Percentiles rank a stretch among this genome's conserved stretches.
phyloP scores from a whole-genome alignment of 2,113 vertebrate genomes.

The Clarias batrachus region DNA sequence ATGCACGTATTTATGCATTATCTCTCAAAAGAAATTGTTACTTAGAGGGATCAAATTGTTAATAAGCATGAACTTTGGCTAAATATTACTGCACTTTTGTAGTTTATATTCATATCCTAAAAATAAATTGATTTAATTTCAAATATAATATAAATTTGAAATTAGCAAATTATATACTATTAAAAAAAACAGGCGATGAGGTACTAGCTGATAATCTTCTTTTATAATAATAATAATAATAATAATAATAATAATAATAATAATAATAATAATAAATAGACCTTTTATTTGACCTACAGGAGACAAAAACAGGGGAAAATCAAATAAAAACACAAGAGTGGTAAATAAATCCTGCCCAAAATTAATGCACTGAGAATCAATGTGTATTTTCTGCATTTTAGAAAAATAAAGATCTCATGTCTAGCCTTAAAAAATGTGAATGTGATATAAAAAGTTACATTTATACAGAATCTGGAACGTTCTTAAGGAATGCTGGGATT shows the following conservation, averaged over 20 bases:
- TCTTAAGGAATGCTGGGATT: slow-evolving; percentile 41
- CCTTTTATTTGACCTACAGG: slow-evolving; percentile 75
- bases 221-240: slow-evolving; percentile 50
- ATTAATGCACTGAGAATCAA: slow-evolving; percentile 52
- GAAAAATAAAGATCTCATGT: background rate
- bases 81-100: background rate
- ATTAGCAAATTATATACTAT: background rate
- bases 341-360: slow-evolving; percentile 56
- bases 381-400: slow-evolving; percentile 13
- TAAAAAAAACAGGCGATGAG: background rate
- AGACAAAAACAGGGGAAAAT: slow-evolving; percentile 67
- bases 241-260: slow-evolving; percentile 67
- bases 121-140: background rate
- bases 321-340: slow-evolving; percentile 52
- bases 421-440: slow-evolving; percentile 26
- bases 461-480: slow-evolving; percentile 4
- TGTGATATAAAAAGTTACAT: slow-evolving; percentile 20
- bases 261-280: slow-evolving; percentile 62
- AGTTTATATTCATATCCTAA: background rate
- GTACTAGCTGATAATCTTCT: too few species aligned
- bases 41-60: background rate
- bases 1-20: background rate
- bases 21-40: background rate
- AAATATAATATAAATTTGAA: background rate
- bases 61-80: background rate